Base-by-base conservation (phyloP, 1,140 invertebrate species). In the Condylostylus longicornis region DNA sequence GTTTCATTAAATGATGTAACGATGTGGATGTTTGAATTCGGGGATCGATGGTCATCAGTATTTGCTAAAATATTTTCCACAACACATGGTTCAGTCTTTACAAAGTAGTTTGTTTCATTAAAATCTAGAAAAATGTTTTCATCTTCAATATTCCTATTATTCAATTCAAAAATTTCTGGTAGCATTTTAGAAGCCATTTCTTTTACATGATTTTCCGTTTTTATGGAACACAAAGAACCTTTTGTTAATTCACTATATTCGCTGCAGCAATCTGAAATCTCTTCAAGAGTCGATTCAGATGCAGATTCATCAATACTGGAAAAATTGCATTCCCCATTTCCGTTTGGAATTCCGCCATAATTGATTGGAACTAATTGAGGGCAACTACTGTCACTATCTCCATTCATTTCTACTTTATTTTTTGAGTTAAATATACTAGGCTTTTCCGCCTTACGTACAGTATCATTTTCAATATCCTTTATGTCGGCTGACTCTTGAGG, bases 351-450 rank as follows among this genome's bases (percentile, higher is more conserved):
- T 22, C 27, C 15, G n/a, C n/a, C n/a, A n/a, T n/a, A n/a, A n/a
- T n/a, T n/a, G 30, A 44, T 44, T 13, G 45, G 40, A 9, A 47
- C 40, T n/a, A 47, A 23, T 27, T 34, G 9, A 17, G 45, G 45
- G 19, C 40, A 42, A 17, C 38, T 31, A 4, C 37, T 35, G 10
- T 35, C 35, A 30, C 33, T 40, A 31, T 32, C 19, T 15, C 6
- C 15, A 27, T 2, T 32, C 27, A 10, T 1, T 13, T 27, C 18
- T 8, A 34, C 10, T 12, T n/a, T 12, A n/a, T 31, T 18, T 8
- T 33, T 15, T 9, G 33, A 10, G 10, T 38, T 46, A 18, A 37
- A 33, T 18, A 40, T 42, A 15, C 19, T n/a, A 10, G 38, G 20
- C 18, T 27, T 22, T 18, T 29, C 19, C 17, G 18, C 35, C 23